Evolutionary conservation across 2,113 vertebrate genomes (phyloP), one percentile per base, ranked within the genome.

Genomic region (Chaenocephalus aceratus): DNA sequence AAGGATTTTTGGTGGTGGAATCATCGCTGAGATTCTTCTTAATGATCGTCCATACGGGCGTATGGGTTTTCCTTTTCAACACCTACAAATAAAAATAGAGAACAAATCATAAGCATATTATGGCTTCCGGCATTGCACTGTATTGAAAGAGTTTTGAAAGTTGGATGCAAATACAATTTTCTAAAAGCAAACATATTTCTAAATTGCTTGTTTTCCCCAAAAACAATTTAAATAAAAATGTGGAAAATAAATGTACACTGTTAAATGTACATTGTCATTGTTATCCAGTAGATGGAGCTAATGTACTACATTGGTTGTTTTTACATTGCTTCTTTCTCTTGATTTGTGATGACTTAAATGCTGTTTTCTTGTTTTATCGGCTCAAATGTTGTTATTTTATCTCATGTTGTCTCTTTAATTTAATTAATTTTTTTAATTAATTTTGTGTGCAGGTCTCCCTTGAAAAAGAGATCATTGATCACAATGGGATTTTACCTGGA

Each of bases 51-150:
- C 90, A 94, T 93, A 48, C 89, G 92, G 26, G 87, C 36, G 21
- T 94, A 94, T 34, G 93, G 90, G 62, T 91, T 92, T 63, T 88
- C 84, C 84, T 92, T 92, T 23, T 91, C 64, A 66, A 94, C 15
- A 75, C 93, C 94, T 94, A 67, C n/a, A 84, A 88, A 64, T 4
- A 73, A 64, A 7, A 75, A 73, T 15, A 2, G 12, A 87, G 21
- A 75, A 52, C 7, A 45, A 18, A 36, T 67, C 3, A n/a, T 67
- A 65, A 51, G 5, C 49, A 52, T 67, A 9, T 1, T 34, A 34
- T 26, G 14, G 26, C 45, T 65, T 15, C 21, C 13, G 49, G 3
- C 23, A 30, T 16, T 3, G 30, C 10, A 51, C 46, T 65, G 21
- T 8, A 65, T 26, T 11, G 54, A 11, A 36, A 65, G 13, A 30